These are phyloP conservation scores for Cavia aperea DNA, from an alignment of 2,113 vertebrate species.

Conservation along the genomic window DNA sequence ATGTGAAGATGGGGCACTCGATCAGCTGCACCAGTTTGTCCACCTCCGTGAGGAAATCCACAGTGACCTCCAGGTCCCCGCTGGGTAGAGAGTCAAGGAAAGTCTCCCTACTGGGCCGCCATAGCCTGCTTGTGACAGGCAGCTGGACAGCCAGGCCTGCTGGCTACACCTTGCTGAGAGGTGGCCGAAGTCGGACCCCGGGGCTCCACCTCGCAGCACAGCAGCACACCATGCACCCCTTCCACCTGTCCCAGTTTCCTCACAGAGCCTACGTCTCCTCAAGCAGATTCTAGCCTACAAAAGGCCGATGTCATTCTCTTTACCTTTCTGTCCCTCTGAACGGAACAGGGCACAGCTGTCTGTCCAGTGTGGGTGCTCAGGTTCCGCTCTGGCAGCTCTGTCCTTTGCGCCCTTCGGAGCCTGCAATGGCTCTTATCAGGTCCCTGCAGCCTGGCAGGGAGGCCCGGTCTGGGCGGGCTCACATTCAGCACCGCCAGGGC, in stretches of 20 bases:
- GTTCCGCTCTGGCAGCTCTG: background rate
- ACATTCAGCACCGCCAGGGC: background rate
- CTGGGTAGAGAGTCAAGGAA: constrained; percentile 78
- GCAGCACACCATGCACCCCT: fast-evolving
- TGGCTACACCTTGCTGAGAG: background rate
- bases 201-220: background rate
- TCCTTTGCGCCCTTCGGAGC: background rate
- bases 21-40: constrained; percentile 98
- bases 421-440: background rate
- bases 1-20: constrained; percentile 97
- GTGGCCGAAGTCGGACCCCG: too few species aligned
- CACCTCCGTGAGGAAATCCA: constrained; percentile 97
- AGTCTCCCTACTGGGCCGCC: background rate
- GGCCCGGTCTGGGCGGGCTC: background rate
- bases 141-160: background rate
- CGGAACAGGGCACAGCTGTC: background rate
- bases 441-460: background rate
- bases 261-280: background rate
- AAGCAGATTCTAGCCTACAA: background rate
- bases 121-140: background rate
- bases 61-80: constrained; percentile 94
- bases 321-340: background rate
- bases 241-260: background rate
- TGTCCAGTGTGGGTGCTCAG: fast-evolving
- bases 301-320: background rate